Conservation (phyloP, 1,140 invertebrate species). For the Helicoverpa zea region DNA sequence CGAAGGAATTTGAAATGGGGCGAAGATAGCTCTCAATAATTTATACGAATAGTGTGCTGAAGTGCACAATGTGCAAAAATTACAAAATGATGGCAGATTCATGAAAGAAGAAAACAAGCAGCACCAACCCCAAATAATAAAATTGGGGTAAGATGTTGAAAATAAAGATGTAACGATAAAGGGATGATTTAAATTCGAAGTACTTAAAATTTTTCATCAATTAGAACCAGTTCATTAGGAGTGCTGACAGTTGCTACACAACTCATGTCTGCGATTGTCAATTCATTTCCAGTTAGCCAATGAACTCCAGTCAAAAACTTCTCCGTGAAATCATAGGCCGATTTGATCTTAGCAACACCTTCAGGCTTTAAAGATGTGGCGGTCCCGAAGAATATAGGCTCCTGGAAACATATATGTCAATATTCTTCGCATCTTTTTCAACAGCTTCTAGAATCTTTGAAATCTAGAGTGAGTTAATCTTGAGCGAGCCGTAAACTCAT, state of each 20-base stretch:
- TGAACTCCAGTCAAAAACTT: constrained; percentile 79
- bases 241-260: constrained; percentile 82
- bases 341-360: constrained; percentile 50
- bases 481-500: too few relatives aligned
- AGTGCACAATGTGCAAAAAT: too few relatives aligned
- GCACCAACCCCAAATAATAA: too few relatives aligned
- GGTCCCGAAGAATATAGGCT: constrained; percentile 49
- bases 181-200: background rate
- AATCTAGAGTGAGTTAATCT: too few relatives aligned
- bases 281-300: constrained; percentile 86
- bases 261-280: constrained; percentile 89
- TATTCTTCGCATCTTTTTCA: too few relatives aligned
- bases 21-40: too few relatives aligned
- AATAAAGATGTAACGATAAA: background rate
- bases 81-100: too few relatives aligned
- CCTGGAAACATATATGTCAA: constrained; percentile 24
- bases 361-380: constrained; percentile 34
- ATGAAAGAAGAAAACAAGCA: too few relatives aligned
- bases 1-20: too few relatives aligned
- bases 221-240: constrained; percentile 52
- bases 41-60: too few relatives aligned
- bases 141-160: background rate
- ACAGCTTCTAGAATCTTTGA: too few relatives aligned
- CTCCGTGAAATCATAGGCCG: constrained; percentile 51
- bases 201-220: constrained; percentile 54